These are phyloP conservation scores for Stenopsyche tienmushanensis DNA, from an alignment of 1,140 invertebrate genomes.

Conservation along the genomic window DNA sequence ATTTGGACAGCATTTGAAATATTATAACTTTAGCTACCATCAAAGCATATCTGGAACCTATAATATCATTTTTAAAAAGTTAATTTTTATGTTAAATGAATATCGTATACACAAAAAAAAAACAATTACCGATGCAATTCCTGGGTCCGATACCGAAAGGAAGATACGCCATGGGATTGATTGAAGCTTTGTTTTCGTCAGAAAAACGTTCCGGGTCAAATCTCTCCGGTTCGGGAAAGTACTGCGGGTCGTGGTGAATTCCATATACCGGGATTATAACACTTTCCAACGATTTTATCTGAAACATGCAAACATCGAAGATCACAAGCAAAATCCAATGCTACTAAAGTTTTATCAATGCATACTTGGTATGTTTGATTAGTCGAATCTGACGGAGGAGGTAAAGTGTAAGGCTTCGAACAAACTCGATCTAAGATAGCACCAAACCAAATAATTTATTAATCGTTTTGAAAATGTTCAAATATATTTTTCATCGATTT, in stretches of 20 bases:
- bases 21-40: constrained; percentile 1
- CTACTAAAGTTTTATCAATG: background rate
- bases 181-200: constrained; percentile 7
- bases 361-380: constrained; percentile 1
- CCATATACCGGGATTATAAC: constrained; percentile 49
- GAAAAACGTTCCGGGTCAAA: constrained; percentile 12
- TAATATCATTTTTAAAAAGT: background rate
- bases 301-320: background rate
- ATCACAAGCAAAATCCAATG: constrained; percentile 4
- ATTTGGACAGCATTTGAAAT: constrained; percentile 6
- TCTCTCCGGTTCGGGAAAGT: background rate
- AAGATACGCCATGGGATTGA: constrained; percentile 3
- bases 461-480: background rate
- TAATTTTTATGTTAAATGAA: constrained; percentile 3
- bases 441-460: background rate
- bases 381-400: constrained; percentile 41
- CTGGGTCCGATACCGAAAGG: constrained; percentile 10
- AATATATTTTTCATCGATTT: too few relatives aligned
- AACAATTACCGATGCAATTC: constrained; percentile 10
- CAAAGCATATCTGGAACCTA: constrained; percentile 3
- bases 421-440: constrained; percentile 50
- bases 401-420: constrained; percentile 44
- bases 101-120: background rate
- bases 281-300: background rate
- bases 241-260: constrained; percentile 45